phyloP scores from a whole-genome alignment of 2,113 vertebrate genomes.

The Heterochromis multidens region DNA sequence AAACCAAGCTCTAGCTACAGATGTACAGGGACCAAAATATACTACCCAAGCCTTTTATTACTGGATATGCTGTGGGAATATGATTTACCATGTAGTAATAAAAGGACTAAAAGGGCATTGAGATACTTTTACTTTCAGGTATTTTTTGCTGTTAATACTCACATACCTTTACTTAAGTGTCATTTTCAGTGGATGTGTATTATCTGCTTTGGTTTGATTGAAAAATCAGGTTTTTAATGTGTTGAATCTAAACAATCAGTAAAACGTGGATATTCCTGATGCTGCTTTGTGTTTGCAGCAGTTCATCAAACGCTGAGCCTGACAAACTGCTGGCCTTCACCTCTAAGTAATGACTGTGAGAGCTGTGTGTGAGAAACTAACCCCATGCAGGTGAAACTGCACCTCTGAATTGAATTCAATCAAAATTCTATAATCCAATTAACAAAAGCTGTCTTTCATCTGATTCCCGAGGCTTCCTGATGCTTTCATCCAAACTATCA shows the following conservation, averaged over 20 bases:
- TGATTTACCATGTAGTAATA: background rate
- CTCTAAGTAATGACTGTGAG: background rate
- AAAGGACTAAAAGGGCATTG: background rate
- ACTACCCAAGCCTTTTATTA: background rate
- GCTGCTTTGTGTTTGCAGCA: background rate
- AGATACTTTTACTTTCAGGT: no score
- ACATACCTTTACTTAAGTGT: no score
- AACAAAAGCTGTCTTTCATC: background rate
- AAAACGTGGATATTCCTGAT: background rate
- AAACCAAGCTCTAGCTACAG: background rate
- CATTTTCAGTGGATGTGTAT: no score
- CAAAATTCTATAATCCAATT: background rate
- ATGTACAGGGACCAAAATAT: no score
- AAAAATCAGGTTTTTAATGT: background rate
- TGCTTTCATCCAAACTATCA: background rate
- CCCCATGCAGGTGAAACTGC: background rate
- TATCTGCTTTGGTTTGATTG: no score
- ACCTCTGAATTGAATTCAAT: background rate
- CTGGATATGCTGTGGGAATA: background rate
- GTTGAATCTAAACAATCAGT: rapidly evolving
- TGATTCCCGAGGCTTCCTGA: background rate
- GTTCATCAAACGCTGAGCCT: background rate
- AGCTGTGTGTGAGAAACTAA: background rate
- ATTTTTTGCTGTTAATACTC: no score
- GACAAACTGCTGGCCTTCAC: background rate